These are phyloP conservation scores for Scaptomyza pallida DNA, from an alignment of 1,140 invertebrate species.

Conservation along the genomic window DNA sequence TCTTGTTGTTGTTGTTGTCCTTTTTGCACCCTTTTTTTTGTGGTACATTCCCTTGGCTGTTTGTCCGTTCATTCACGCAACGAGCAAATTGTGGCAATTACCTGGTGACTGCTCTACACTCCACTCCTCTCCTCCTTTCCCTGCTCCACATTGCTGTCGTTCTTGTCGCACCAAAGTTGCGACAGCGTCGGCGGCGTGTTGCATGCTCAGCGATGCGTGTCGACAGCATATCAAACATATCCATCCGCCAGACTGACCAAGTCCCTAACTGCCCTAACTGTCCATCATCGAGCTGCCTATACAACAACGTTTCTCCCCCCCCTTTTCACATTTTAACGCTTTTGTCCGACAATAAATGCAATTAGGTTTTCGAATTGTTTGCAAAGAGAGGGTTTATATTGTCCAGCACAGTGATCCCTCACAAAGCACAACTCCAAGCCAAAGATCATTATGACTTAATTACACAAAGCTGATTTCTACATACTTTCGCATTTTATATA, in stretches of 20 bases:
- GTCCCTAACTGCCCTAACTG: constrained; percentile 15
- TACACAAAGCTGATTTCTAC: background rate
- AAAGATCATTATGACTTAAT: too few relatives aligned
- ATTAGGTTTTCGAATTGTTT: constrained; percentile 74
- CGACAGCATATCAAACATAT: constrained; percentile 75
- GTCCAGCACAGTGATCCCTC: too few relatives aligned
- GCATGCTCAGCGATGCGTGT: constrained; percentile 76
- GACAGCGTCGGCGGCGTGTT: constrained; percentile 46
- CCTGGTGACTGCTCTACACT: constrained; percentile 12
- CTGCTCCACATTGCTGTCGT: background rate
- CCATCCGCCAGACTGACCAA: constrained; percentile 31
- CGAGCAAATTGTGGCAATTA: constrained; percentile 82
- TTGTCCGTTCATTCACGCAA: constrained; percentile 73
- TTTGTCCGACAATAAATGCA: constrained; percentile 76
- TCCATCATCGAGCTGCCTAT: constrained; percentile 6
- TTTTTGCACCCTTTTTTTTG: constrained; percentile 40
- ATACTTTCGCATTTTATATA: background rate
- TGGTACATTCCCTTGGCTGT: constrained; percentile 7
- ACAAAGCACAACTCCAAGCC: too few relatives aligned
- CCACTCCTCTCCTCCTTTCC: constrained; percentile 29
- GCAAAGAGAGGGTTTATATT: too few relatives aligned
- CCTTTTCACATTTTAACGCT: constrained; percentile 28
- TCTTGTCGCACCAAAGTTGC: background rate
- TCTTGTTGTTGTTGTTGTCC: constrained; percentile 65
- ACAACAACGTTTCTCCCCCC: too few relatives aligned